Base-by-base conservation (phyloP, 2,888 invertebrate species). In the Drosophila demipolita region DNA sequence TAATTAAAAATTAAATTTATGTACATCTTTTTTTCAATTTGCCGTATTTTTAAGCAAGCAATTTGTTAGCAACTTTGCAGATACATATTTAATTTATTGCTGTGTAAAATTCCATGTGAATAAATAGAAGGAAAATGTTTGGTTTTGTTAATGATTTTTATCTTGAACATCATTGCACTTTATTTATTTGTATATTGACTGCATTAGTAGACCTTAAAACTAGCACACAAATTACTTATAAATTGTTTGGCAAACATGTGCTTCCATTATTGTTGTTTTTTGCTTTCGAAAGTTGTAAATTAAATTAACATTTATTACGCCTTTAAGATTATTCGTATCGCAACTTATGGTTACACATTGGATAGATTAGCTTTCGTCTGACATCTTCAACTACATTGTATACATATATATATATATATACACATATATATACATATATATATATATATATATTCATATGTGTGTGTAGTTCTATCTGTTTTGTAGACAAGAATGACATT, bases 111-210 rank as follows among this genome's bases (percentile, higher is more conserved):
- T 45, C 20, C 11, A 33, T n/a, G 12, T 38, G 7, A 26, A 29
- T 33, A 63, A 63, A 11, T 38, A 23, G 36, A 23, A n/a, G 35
- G 15, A 8, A 52, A 26, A 42, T 32, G 12, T 23, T 55, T 58
- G 54, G 15, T 48, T 60, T 69, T 64, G 65, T 71, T 73, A 73
- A 35, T 17, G 32, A 58, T 58, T 52, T 73, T 78, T 54, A 35
- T 52, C 29, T 65, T 78, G 29, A 82, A 82, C 79, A 84, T 82
- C 61, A 82, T 84, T 84, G 85, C 89, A 84, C 82, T 89, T 84
- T 84, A 87, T 89, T 86, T 68, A 63, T 36, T 23, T 45, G 15
- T 45, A 15, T 84, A 73, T 73, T 89, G 89, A 89, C 89, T 84
- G 75, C 64, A 84, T 84, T 89, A 89, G 83, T 89, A 74, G 36